Base-by-base conservation (phyloP, 1,140 invertebrate genomes). In the Limonius californicus region DNA sequence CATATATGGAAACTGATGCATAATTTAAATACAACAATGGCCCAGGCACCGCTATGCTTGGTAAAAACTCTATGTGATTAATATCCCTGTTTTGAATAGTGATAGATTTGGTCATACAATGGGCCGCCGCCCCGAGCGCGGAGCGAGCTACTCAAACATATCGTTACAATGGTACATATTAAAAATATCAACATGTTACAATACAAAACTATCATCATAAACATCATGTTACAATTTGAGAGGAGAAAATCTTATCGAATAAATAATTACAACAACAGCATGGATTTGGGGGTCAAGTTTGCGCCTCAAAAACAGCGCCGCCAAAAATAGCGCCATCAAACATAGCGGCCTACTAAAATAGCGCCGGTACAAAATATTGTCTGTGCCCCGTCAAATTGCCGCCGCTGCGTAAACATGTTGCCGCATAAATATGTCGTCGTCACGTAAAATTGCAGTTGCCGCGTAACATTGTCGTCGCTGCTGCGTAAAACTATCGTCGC, bases 151-250 rank as follows among this genome's bases (percentile, higher is more conserved):
- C 59, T 59, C 61, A 65, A 63, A 65, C 59, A 56, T 62, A 68
- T 63, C 55, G 61, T 65, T 15, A 30, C 57, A 65, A 65, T 65
- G 64, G 62, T 67, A 68, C 63, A 63, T 69, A 73, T 68, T 71
- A 75, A 75, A 74, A 75, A 75, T 75, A 75, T 75, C 72, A 75
- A 74, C 72, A 74, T 72, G 65, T 68, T 69, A 71, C 68, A 69
- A 69, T 72, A 72, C 69, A 74, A 74, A 74, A 74, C 70, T 72
- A 74, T 73, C 42, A 27, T 27, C 23, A 27, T 27, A 27, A 27
- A 27, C 23, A 27, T 50, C 45, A 50, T n/a, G n/a, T n/a, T n/a
- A n/a, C n/a, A n/a, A n/a, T 50, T 19, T 50, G 45, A 50, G 16
- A 50, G 16, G 16, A 50, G 45, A 50, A 27, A 39, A 39, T 12